Percentiles rank a stretch among this genome's conserved stretches.
These are phyloP conservation scores for Alauda arvensis DNA, from an alignment of 2,797 vertebrate genomes.

Conservation along the genomic window DNA sequence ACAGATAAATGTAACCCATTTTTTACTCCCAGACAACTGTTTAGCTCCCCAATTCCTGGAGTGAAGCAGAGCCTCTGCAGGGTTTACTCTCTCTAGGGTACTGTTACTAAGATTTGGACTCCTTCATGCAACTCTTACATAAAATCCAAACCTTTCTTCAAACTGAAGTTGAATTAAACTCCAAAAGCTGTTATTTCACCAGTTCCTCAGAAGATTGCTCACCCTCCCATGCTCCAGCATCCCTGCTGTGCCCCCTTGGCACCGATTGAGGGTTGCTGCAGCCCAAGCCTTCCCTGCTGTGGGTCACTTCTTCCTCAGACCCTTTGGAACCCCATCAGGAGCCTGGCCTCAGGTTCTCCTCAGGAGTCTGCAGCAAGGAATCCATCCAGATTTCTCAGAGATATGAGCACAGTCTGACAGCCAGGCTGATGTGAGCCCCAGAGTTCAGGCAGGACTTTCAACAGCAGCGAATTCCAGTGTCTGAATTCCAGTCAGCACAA, in stretches of 20 bases:
- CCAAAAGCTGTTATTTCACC: not conserved
- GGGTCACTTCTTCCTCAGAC: not conserved
- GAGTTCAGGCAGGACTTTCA: not conserved
- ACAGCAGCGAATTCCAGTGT: fast-evolving
- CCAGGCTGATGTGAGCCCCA: too few species aligned
- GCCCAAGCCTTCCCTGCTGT: not conserved
- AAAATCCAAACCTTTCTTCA: not conserved
- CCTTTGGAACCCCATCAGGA: not conserved
- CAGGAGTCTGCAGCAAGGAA: not conserved
- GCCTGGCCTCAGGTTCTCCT: not conserved
- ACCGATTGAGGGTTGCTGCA: not conserved
- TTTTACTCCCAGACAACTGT: not conserved
- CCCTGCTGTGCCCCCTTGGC: not conserved
- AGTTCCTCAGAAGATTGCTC: not conserved
- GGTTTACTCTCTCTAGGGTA: not conserved
- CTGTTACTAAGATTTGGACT: not conserved
- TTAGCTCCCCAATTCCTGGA: not conserved
- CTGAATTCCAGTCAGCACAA: not conserved
- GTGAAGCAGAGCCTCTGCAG: not conserved
- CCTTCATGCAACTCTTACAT: not conserved
- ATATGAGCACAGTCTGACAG: not conserved
- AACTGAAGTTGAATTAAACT: not conserved
- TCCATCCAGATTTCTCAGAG: not conserved
- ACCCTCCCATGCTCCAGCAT: not conserved
- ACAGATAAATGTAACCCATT: not conserved